phyloP scores from a whole-genome alignment of 2,888 invertebrate genomes.

The Dasysyrphus tricinctus region DNA sequence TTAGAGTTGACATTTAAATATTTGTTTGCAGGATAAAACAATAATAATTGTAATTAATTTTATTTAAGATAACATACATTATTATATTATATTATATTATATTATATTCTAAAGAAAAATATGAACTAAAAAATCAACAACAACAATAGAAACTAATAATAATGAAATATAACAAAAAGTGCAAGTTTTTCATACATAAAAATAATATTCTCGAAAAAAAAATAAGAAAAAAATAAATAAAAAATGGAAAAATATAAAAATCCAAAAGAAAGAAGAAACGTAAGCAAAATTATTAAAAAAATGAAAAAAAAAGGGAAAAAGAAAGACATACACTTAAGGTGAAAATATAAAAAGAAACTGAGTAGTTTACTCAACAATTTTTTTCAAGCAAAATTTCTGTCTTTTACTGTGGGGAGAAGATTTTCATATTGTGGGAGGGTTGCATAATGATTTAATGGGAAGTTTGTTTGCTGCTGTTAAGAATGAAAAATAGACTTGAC shows the following conservation, averaged over 20 bases:
- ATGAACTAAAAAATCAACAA: conserved; percentile 54
- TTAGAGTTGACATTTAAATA: conserved; percentile 43
- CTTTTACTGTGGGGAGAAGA: conserved; percentile 21
- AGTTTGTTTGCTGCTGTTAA: background rate
- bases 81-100: conserved; percentile 11
- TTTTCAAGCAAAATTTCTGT: conserved; percentile 63
- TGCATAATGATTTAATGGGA: background rate
- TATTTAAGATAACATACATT: conserved; percentile 38
- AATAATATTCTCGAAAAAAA: conserved; percentile 59
- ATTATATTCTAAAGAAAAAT: conserved; percentile 47
- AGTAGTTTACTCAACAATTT: conserved; percentile 60
- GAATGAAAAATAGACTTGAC: too few species aligned
- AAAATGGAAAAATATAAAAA: conserved; percentile 23
- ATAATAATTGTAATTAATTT: conserved; percentile 37
- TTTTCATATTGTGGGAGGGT: background rate
- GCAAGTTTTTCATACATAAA: conserved; percentile 69
- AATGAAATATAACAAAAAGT: conserved; percentile 58
- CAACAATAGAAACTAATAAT: conserved; percentile 63
- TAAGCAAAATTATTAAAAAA: conserved; percentile 35
- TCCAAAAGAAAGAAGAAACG: conserved; percentile 26
- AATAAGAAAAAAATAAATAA: conserved; percentile 26
- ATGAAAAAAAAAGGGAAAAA: conserved; percentile 47
- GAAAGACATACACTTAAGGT: conserved; percentile 56
- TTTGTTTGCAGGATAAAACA: conserved; percentile 32
- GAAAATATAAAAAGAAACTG: conserved; percentile 64